A percentile compares a stretch with the other conserved stretches of the same genome.
Conservation (phyloP, 2,797 vertebrate genomes). For the Varecia variegata region DNA sequence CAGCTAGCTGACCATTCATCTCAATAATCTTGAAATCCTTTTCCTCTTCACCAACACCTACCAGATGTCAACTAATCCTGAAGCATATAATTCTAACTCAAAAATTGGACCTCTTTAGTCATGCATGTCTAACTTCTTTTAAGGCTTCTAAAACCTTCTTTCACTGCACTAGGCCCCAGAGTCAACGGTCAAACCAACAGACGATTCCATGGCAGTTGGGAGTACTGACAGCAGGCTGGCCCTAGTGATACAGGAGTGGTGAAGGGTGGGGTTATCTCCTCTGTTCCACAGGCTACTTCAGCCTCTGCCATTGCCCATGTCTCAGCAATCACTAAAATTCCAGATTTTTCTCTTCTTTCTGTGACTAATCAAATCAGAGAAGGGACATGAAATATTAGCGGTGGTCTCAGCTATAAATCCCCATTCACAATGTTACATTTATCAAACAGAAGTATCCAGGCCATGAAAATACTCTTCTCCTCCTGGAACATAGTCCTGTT, state of each 20-base stretch:
- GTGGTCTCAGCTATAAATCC: neutral
- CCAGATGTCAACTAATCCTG: neutral
- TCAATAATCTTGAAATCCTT: neutral
- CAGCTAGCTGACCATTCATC: neutral
- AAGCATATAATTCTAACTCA: neutral
- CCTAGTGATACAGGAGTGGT: neutral
- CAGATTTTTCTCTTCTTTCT: neutral
- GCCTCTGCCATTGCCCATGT: neutral
- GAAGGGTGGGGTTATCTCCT: neutral
- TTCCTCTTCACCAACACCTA: neutral
- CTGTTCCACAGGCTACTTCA: neutral
- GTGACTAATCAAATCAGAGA: neutral
- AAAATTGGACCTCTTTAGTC: neutral
- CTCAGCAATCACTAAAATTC: neutral
- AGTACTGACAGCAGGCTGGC: neutral
- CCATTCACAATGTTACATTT: neutral
- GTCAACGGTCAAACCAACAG: slow-evolving; percentile 61
- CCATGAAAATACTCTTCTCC: slow-evolving; percentile 26
- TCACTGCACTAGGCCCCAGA: neutral
- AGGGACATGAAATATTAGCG: neutral
- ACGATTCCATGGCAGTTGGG: slow-evolving; percentile 63
- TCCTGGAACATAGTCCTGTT: slow-evolving; percentile 26
- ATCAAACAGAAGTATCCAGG: neutral
- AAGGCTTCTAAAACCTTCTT: neutral
- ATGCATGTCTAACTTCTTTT: neutral